Evolutionary conservation across 2,797 vertebrate genomes (phyloP).

Genomic region (Tachyglossus aculeatus): DNA sequence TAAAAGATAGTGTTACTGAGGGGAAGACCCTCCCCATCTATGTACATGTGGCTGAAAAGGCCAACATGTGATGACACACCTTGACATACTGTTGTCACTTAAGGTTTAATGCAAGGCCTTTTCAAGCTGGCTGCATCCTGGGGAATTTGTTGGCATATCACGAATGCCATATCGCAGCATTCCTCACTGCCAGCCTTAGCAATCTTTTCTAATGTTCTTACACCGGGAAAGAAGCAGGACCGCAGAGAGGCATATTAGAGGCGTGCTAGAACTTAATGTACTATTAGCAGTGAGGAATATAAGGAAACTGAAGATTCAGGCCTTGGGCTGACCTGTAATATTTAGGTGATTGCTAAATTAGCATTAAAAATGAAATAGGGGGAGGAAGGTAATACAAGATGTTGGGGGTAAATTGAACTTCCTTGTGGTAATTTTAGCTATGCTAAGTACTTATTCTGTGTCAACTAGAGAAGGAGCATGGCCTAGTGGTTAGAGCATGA

Average conservation of each 20-base stretch:
- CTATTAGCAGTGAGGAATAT: not conserved
- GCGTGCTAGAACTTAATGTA: not conserved
- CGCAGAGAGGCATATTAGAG: not conserved
- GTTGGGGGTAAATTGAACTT: not conserved
- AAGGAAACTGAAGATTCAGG: conserved; percentile 1
- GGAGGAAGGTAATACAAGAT: not conserved
- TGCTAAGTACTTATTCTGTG: no score
- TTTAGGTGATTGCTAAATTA: conserved; percentile 17
- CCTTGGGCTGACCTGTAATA: conserved; percentile 4
- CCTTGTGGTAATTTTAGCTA: no score
- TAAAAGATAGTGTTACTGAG: not conserved
- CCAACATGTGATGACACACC: no score
- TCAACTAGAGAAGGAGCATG: no score
- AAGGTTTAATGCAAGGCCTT: no score
- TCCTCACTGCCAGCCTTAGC: not conserved
- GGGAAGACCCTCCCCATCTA: not conserved
- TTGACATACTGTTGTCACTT: no score
- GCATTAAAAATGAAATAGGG: not conserved
- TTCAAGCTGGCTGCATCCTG: no score
- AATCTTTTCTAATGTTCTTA: conserved; percentile 13
- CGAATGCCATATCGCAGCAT: not conserved
- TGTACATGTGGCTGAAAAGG: not conserved
- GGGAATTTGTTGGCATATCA: conserved; percentile 1
- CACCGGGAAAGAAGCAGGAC: not conserved
- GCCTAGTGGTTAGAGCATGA: no score